These are phyloP conservation scores for Phrynocephalus guinanensis DNA, from an alignment of 2,797 vertebrate species.

Conservation along the genomic window DNA sequence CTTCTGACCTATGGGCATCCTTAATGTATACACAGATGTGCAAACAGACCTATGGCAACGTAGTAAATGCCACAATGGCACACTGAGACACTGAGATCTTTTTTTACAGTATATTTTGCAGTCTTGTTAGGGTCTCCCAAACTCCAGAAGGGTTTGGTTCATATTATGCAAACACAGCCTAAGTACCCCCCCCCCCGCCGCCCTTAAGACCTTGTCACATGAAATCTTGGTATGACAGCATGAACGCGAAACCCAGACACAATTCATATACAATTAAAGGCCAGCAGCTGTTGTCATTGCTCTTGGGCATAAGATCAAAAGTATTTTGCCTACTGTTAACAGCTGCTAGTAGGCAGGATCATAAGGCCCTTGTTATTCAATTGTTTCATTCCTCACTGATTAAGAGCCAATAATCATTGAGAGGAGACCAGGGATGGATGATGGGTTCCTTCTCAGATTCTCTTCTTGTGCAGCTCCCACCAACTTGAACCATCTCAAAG, in stretches of 20 bases:
- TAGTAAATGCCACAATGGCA: neutral
- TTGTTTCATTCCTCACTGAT: conserved; percentile 52
- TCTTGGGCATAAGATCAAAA: conserved; percentile 54
- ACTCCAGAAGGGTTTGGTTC: too few species aligned
- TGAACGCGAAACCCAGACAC: neutral
- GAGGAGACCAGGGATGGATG: neutral
- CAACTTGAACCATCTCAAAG: neutral
- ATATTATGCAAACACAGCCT: neutral
- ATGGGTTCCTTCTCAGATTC: neutral
- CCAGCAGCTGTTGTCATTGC: conserved; percentile 42
- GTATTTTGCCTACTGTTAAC: conserved; percentile 45
- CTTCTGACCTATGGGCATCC: too few species aligned
- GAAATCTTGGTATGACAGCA: conserved; percentile 83
- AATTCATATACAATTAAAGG: conserved; percentile 8
- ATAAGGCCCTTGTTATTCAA: conserved; percentile 24
- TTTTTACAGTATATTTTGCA: too few species aligned
- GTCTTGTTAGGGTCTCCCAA: too few species aligned
- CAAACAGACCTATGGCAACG: neutral
- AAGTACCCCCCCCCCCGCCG: too few species aligned
- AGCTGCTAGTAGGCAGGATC: conserved; percentile 59
- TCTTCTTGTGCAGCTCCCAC: neutral
- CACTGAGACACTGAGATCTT: neutral
- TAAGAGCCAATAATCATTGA: conserved; percentile 8
- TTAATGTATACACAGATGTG: too few species aligned
- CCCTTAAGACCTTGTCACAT: conserved; percentile 79